Evolutionary conservation across 2,113 vertebrate genomes (phyloP).

Genomic region (Lynx canadensis): DNA sequence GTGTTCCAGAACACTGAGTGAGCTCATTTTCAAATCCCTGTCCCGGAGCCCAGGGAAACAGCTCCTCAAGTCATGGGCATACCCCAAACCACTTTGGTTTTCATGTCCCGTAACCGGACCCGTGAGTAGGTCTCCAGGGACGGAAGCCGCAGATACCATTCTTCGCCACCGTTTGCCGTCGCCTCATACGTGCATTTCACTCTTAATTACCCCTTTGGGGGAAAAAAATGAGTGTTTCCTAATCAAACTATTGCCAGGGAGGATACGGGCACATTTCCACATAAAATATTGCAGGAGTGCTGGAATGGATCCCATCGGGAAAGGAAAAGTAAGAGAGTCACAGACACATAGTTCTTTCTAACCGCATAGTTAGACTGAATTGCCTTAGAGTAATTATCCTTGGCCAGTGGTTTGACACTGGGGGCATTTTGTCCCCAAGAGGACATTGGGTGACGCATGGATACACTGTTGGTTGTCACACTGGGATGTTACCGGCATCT

Average conservation of each 20-base stretch:
- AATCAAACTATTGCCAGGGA: background rate
- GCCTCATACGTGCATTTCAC: background rate
- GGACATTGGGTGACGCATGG: background rate
- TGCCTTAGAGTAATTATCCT: conserved; percentile 14
- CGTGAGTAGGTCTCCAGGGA: background rate
- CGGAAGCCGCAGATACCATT: background rate
- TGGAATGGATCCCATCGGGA: background rate
- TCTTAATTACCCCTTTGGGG: conserved; percentile 31
- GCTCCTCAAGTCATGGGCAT: background rate
- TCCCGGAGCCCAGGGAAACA: background rate
- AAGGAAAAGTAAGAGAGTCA: background rate
- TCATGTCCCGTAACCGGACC: background rate
- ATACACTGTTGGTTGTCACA: fast-evolving
- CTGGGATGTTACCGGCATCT: background rate
- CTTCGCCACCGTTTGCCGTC: background rate
- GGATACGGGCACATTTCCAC: background rate
- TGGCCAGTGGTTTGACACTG: background rate
- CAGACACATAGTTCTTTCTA: background rate
- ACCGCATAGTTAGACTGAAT: background rate
- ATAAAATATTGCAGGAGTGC: background rate
- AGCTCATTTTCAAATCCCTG: background rate
- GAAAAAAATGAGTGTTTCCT: conserved; percentile 18
- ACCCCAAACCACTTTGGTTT: background rate
- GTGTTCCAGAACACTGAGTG: background rate
- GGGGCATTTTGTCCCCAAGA: background rate